Evolutionary conservation across 2,888 invertebrate species (phyloP).

Genomic region (Cephus pulcher): DNA sequence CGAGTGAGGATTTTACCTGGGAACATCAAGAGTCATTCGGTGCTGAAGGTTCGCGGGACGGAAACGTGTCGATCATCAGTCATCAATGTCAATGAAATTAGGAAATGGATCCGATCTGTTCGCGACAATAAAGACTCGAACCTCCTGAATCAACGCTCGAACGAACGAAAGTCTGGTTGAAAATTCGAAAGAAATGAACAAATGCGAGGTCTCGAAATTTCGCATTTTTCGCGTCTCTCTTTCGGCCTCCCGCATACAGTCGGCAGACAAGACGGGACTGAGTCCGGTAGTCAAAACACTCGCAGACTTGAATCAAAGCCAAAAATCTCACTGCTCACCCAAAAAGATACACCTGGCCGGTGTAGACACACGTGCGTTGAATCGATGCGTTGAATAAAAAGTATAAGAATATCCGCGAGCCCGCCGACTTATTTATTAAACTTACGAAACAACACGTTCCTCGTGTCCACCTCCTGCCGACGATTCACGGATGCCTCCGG

Average conservation of each 20-base stretch:
- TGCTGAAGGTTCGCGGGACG: not conserved
- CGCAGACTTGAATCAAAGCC: constrained; percentile 53
- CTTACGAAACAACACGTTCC: too few relatives aligned
- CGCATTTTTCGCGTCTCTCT: not conserved
- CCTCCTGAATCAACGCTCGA: too few relatives aligned
- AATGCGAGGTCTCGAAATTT: not conserved
- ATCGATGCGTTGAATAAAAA: constrained; percentile 2
- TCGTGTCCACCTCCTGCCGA: too few relatives aligned
- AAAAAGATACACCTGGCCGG: constrained; percentile 58
- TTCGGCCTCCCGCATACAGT: constrained; percentile 6
- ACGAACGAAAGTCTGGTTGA: too few relatives aligned
- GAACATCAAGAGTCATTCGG: not conserved
- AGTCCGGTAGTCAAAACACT: constrained; percentile 56
- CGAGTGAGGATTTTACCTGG: not conserved
- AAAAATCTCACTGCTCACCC: constrained; percentile 50
- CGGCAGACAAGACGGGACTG: constrained; percentile 47
- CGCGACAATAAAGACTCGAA: too few relatives aligned
- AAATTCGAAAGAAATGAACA: too few relatives aligned
- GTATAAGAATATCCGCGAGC: not conserved
- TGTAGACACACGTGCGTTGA: constrained; percentile 25
- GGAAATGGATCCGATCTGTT: too few relatives aligned
- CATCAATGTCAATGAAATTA: too few relatives aligned
- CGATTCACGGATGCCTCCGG: too few relatives aligned
- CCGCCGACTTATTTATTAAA: not conserved
- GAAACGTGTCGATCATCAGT: not conserved